Conservation (phyloP, 2,113 vertebrate species). For the Aleadryas rufinucha region DNA sequence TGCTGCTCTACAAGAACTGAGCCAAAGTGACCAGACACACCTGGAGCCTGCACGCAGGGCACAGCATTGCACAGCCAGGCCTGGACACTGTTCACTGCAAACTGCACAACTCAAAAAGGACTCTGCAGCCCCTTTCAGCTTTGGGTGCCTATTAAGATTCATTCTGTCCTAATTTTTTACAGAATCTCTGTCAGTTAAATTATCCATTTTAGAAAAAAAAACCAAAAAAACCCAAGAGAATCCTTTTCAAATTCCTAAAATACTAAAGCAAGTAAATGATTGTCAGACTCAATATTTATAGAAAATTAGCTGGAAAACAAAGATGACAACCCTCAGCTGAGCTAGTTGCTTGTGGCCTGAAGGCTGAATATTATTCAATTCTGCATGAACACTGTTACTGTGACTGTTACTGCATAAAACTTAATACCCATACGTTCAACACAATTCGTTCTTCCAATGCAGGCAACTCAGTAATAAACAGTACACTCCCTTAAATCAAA, state of each 20-base stretch:
- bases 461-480: neutral
- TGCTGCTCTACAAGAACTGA: neutral
- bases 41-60: neutral
- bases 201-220: neutral
- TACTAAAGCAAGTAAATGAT: neutral
- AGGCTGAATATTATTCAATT: neutral
- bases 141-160: neutral
- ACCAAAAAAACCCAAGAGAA: neutral
- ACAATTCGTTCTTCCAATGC: neutral
- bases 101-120: neutral
- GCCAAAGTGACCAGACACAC: neutral
- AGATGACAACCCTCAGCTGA: neutral
- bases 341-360: neutral
- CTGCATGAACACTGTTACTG: neutral
- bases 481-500: neutral
- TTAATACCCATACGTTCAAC: neutral
- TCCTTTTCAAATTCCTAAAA: conserved; percentile 1
- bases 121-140: neutral
- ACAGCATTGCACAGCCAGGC: neutral
- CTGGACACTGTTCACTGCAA: neutral
- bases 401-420: neutral
- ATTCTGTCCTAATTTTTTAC: neutral
- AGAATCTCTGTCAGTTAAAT: neutral
- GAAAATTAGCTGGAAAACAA: neutral
- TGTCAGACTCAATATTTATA: neutral